Evolutionary conservation across 2,888 invertebrate genomes (phyloP).

Genomic region (Thumatha senex): DNA sequence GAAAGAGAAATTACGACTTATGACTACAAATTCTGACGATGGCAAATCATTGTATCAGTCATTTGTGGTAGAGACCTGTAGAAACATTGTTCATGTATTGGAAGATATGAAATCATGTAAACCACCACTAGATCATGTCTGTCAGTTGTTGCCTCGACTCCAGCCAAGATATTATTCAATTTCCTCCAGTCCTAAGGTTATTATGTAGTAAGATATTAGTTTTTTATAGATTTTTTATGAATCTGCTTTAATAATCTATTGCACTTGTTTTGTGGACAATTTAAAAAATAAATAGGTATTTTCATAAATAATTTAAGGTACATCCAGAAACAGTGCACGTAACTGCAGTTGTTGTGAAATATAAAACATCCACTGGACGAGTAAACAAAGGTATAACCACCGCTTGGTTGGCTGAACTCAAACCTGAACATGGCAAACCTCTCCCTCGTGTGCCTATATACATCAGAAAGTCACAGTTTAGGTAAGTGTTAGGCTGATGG

Average conservation of each 20-base stretch:
- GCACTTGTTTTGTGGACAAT: no score
- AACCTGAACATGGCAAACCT: constrained; percentile 81
- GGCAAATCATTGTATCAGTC: constrained; percentile 97
- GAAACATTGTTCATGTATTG: constrained; percentile 97
- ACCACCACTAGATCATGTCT: constrained; percentile 96
- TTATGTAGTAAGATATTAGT: background rate
- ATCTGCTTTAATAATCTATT: background rate
- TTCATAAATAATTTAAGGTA: constrained; percentile 84
- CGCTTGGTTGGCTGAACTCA: constrained; percentile 92
- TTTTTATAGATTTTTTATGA: no score
- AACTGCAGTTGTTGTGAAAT: constrained; percentile 98
- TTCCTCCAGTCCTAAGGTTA: constrained; percentile 97
- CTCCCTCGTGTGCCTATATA: constrained; percentile 92
- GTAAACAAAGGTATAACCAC: constrained; percentile 97
- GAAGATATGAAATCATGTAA: constrained; percentile 96
- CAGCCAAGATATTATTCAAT: constrained; percentile 99
- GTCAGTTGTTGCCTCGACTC: constrained; percentile 96
- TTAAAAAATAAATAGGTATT: no score
- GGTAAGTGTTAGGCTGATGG: constrained; percentile 56
- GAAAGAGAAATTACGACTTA: constrained; percentile 90
- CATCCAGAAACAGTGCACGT: constrained; percentile 95
- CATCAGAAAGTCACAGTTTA: constrained; percentile 98
- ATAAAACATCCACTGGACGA: constrained; percentile 94
- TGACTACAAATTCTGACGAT: constrained; percentile 93
- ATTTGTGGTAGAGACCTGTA: constrained; percentile 94